A percentile compares a stretch with the other conserved stretches of the same genome.
phyloP scores from a whole-genome alignment of 2,113 vertebrate genomes.

The Nipponia nippon region DNA sequence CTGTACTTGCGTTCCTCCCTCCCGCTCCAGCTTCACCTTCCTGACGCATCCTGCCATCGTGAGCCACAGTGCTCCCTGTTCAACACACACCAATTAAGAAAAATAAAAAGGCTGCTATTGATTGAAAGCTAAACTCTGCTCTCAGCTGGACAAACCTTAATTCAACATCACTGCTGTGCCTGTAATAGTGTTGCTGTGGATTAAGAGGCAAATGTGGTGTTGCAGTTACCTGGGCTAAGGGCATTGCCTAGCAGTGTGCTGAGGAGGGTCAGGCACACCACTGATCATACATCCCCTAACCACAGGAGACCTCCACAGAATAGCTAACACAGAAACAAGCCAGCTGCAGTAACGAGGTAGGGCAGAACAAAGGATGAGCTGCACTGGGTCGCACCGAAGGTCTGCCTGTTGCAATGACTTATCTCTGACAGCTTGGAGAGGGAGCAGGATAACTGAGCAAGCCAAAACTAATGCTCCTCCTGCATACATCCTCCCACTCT shows the following conservation, averaged over 20 bases:
- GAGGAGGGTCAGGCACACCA: not conserved
- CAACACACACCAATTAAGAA: not conserved
- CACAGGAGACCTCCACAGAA: not conserved
- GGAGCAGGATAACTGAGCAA: not conserved
- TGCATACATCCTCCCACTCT: not conserved
- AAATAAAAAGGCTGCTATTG: not conserved
- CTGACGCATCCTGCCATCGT: fast-evolving
- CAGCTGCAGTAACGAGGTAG: fast-evolving
- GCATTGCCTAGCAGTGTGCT: not conserved
- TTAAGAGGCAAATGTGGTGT: not conserved
- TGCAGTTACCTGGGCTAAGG: not conserved
- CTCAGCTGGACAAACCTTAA: conserved; percentile 14
- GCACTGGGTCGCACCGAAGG: not conserved
- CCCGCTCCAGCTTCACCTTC: not conserved
- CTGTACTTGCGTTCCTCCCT: not conserved
- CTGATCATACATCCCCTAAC: not conserved
- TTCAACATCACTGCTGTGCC: not conserved
- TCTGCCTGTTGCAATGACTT: not conserved
- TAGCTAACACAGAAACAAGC: not conserved
- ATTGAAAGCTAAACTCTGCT: not conserved
- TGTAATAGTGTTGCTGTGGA: not conserved
- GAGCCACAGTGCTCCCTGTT: not conserved
- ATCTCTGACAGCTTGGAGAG: not conserved
- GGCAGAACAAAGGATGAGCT: not conserved
- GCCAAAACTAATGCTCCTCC: not conserved